Conservation (phyloP, 2,797 vertebrate species). For the Eulemur albifrons region DNA sequence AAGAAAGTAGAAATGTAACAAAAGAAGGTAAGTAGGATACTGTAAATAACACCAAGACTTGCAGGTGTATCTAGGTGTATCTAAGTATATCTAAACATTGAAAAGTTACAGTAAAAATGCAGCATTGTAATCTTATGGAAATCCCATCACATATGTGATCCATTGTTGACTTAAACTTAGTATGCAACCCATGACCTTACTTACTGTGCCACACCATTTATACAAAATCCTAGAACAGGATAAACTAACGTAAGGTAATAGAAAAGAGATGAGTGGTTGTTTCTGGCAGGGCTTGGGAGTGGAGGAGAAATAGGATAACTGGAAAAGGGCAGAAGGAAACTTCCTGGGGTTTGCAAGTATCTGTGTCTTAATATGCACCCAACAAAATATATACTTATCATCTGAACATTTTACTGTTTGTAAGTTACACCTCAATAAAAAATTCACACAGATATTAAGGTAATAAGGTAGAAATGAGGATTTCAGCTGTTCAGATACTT, state of each 20-base stretch:
- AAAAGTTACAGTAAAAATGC: not conserved
- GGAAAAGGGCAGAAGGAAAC: not conserved
- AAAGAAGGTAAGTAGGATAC: not conserved
- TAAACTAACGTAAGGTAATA: not conserved
- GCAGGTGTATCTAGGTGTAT: too few relatives aligned
- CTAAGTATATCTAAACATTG: not conserved
- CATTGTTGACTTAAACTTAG: not conserved
- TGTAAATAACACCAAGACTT: not conserved
- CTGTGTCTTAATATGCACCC: not conserved
- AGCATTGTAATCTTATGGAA: not conserved
- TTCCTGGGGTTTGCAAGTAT: not conserved
- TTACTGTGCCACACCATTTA: not conserved
- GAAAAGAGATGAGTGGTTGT: not conserved
- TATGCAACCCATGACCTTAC: not conserved
- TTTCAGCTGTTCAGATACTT: not conserved
- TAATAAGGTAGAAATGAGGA: not conserved
- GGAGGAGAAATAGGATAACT: not conserved
- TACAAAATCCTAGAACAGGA: not conserved
- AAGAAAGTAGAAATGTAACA: not conserved
- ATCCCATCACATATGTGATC: not conserved
- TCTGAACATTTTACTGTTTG: not conserved
- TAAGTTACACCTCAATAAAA: not conserved
- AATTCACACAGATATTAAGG: not conserved
- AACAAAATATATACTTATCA: not conserved
- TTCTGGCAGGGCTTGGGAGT: not conserved